phyloP scores from a whole-genome alignment of 1,140 invertebrate species.

The Sitophilus oryzae region DNA sequence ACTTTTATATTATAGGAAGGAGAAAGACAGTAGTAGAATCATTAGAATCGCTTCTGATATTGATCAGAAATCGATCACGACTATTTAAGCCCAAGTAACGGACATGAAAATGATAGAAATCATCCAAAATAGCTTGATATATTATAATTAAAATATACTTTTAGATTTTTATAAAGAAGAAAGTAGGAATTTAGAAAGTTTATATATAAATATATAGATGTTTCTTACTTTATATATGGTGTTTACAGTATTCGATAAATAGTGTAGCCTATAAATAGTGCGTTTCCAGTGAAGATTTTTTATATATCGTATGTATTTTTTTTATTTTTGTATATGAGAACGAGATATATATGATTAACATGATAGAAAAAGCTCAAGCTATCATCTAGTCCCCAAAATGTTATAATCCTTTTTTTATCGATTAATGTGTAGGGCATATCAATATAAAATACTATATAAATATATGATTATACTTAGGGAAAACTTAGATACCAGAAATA shows the following conservation, averaged over 20 bases:
- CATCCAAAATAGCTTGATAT: slow-evolving; percentile 38
- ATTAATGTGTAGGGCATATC: slow-evolving; percentile 38
- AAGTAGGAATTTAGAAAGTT: slow-evolving; percentile 32
- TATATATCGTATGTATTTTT: slow-evolving; percentile 46
- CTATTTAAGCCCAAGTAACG: slow-evolving; percentile 29
- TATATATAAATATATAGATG: slow-evolving; percentile 29
- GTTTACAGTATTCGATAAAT: slow-evolving; percentile 46
- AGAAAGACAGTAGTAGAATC: no score
- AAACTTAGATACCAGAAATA: no score
- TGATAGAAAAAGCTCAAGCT: slow-evolving; percentile 45
- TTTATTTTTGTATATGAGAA: slow-evolving; percentile 48
- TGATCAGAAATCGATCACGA: slow-evolving; percentile 23
- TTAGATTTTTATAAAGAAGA: slow-evolving; percentile 42
- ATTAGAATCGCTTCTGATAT: slow-evolving; percentile 24
- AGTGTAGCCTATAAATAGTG: slow-evolving; percentile 39
- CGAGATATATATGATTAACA: no score
- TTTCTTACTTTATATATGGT: slow-evolving; percentile 45
- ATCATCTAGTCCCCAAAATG: slow-evolving; percentile 45
- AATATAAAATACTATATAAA: slow-evolving; percentile 7
- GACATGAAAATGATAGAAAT: no score
- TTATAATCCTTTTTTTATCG: slow-evolving; percentile 31
- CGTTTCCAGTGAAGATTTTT: slow-evolving; percentile 40
- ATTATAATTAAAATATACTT: no score
- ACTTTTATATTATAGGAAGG: slow-evolving; percentile 23
- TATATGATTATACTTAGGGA: no score